These are phyloP conservation scores for Mastacembelus armatus DNA, from an alignment of 2,797 vertebrate genomes.

Conservation along the genomic window DNA sequence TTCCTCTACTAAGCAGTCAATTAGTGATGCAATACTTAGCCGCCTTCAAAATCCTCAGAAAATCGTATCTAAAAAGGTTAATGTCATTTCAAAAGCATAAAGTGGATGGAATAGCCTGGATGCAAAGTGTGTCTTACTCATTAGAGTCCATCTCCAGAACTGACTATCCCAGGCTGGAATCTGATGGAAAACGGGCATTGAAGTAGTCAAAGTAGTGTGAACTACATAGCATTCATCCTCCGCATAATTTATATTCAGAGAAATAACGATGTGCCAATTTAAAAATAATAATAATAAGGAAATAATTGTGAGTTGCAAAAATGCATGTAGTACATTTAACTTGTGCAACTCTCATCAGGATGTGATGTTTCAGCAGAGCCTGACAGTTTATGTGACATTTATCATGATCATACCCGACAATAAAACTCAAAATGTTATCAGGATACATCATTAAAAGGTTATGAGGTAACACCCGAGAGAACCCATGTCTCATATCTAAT, in stretches of 20 bases:
- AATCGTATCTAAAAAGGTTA: slow-evolving; percentile 80
- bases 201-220: slow-evolving; percentile 41
- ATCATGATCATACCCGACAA: slow-evolving; percentile 67
- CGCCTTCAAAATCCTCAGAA: slow-evolving; percentile 69
- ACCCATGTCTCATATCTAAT: slow-evolving; percentile 51
- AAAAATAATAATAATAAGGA: slow-evolving; percentile 49
- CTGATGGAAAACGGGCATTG: slow-evolving; percentile 46
- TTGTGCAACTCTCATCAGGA: slow-evolving; percentile 18
- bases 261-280: slow-evolving; percentile 42
- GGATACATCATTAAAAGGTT: slow-evolving; percentile 67
- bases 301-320: slow-evolving; percentile 46
- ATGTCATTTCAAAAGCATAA: slow-evolving; percentile 79
- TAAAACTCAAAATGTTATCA: slow-evolving; percentile 58
- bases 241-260: slow-evolving; percentile 49
- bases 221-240: slow-evolving; percentile 33
- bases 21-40: slow-evolving; percentile 80
- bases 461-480: slow-evolving; percentile 56
- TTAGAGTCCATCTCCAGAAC: slow-evolving; percentile 58
- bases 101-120: slow-evolving; percentile 65
- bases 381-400: slow-evolving; percentile 64
- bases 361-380: slow-evolving; percentile 31
- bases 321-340: slow-evolving; percentile 14
- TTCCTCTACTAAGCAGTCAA: slow-evolving; percentile 82
- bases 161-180: slow-evolving; percentile 53
- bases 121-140: slow-evolving; percentile 65